phyloP scores from a whole-genome alignment of 2,888 invertebrate species.

The Barypeithes pellucidus region DNA sequence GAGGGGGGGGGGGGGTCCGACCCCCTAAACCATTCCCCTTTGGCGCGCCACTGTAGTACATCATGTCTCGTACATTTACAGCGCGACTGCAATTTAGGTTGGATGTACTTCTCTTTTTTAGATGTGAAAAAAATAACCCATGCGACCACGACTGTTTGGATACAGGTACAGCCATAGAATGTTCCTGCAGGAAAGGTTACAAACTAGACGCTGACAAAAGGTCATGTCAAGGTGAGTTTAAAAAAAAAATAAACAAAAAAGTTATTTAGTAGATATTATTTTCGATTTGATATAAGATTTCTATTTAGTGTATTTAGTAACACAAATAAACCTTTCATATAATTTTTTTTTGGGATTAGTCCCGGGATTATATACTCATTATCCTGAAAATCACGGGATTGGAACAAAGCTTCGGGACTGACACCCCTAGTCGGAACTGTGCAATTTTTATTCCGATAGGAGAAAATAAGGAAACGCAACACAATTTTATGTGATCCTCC shows the following conservation, averaged over 20 bases:
- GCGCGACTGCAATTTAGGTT: too few relatives aligned
- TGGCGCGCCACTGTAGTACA: too few relatives aligned
- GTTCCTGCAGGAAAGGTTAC: slow-evolving; percentile 83
- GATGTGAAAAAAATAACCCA: slow-evolving; percentile 79
- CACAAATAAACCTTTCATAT: too few relatives aligned
- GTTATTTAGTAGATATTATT: background rate
- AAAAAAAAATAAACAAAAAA: background rate
- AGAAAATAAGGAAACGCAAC: background rate
- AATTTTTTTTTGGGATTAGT: background rate
- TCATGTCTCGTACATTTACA: too few relatives aligned
- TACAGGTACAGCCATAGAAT: slow-evolving; percentile 79
- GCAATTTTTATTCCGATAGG: background rate
- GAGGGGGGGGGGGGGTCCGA: too few relatives aligned
- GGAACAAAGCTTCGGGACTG: too few relatives aligned
- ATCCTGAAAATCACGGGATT: too few relatives aligned
- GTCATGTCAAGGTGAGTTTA: slow-evolving; percentile 73
- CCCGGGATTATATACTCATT: too few relatives aligned
- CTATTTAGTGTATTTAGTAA: too few relatives aligned
- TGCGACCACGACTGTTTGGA: slow-evolving; percentile 85
- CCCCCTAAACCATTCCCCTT: too few relatives aligned
- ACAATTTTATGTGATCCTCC: slow-evolving; percentile 11
- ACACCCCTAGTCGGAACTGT: background rate
- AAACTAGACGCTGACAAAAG: slow-evolving; percentile 78
- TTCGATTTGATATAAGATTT: too few relatives aligned
- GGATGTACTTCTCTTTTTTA: slow-evolving; percentile 47